Evolutionary conservation across 2,888 invertebrate genomes (phyloP), one percentile per base, ranked within the genome.

Genomic region (Luperina testacea): DNA sequence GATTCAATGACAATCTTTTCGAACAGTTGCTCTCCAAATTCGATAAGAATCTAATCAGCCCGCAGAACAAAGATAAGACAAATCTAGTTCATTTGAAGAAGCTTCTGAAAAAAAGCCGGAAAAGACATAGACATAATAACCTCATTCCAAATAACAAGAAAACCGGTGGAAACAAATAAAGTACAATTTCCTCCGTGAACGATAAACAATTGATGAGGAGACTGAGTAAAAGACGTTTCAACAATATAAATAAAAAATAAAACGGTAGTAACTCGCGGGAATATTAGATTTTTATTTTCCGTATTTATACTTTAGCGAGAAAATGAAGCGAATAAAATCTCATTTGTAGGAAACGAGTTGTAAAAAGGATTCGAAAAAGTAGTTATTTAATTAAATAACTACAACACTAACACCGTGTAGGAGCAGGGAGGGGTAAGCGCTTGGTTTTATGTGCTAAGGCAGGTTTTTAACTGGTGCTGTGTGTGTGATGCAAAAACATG

Each of bases 211-310:
- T 72, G 78, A 63, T 75, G 68, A 75, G 38, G 59, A 67, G 63
- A 27, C 42, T 24, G 63, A 75, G 59, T 82, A 85, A 85, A 77
- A 72, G 45, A 77, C 53, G 48, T 72, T 59, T 64, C 57, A 78
- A 64, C 32, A 75, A 68, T 73, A 75, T 74, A 81, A 77, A 83
- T 85, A 77, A 57, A 69, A 53, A 77, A 65, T 65, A 69, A 74
- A 82, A 71, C 20, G 27, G 53, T 53, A 57, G 70, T 59, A 24
- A 68, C 38, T 71, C 69, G 71, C 77, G 80, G 53, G 63, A 70
- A 77, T 77, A 77, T 84, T 78, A 74, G 48, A 80, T 59, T 83
- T 85, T 78, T 82, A 83, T 78, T 80, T 78, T 64, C 51, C 51
- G 74, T 61, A 53, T 45, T 67, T 64, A 48, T 73, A 42, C 67